Conservation (phyloP, 35 echinoderm and acorn worm genomes). For the Anneissia japonica region DNA sequence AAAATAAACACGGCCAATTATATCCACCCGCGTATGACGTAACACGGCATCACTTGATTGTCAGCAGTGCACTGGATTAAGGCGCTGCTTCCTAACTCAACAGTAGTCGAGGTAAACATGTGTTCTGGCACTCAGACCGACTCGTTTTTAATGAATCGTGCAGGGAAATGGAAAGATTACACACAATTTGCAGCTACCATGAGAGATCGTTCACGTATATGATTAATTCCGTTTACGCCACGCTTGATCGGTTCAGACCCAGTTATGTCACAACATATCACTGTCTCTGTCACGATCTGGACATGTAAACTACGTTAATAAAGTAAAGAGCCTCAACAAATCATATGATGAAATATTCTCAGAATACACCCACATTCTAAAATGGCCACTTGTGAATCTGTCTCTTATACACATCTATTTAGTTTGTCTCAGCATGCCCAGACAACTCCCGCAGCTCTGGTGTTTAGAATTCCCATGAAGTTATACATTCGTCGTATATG, state of each 20-base stretch:
- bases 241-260: neutral
- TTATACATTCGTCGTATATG: too few species aligned
- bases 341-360: too few species aligned
- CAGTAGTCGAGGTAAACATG: neutral
- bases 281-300: neutral
- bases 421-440: too few species aligned
- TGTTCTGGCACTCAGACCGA: neutral
- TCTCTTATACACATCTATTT: too few species aligned
- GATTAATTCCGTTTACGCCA: neutral
- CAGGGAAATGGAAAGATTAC: neutral
- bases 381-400: too few species aligned
- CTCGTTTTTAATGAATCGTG: neutral
- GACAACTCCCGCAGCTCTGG: too few species aligned
- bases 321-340: too few species aligned
- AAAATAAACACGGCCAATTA: too few species aligned
- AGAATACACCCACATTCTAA: too few species aligned
- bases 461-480: too few species aligned
- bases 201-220: neutral
- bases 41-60: too few species aligned
- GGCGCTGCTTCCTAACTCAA: neutral
- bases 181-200: neutral
- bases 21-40: too few species aligned
- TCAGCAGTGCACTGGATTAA: neutral
- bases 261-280: neutral
- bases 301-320: neutral